A percentile compares a stretch with the other conserved stretches of the same genome.
Evolutionary conservation across 1,140 invertebrate species (phyloP).

Genomic region (Tetramorium simillimum): DNA sequence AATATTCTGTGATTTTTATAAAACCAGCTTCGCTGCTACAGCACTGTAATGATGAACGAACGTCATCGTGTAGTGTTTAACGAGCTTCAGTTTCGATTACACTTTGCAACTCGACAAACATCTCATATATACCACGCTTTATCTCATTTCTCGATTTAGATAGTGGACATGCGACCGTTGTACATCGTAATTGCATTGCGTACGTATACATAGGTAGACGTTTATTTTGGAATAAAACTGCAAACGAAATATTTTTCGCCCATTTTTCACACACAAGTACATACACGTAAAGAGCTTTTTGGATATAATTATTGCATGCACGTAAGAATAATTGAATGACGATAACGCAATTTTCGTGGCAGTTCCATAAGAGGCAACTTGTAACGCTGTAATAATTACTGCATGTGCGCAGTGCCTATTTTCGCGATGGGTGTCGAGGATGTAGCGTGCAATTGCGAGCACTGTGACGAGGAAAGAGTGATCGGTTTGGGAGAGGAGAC

Average conservation of each 20-base stretch:
- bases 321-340: conserved; percentile 6
- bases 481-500: conserved; percentile 71
- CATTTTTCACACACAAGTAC: neutral
- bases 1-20: neutral
- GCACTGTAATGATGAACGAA: conserved; percentile 46
- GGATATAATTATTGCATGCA: conserved; percentile 4
- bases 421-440: conserved; percentile 7
- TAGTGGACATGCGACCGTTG: conserved; percentile 37
- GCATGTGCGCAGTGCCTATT: conserved; percentile 25
- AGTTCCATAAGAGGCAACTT: neutral
- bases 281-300: neutral
- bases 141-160: conserved; percentile 28
- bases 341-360: neutral
- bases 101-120: conserved; percentile 40
- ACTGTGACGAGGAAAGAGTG: conserved; percentile 75
- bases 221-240: neutral
- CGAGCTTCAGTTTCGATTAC: conserved; percentile 59
- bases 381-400: neutral
- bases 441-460: conserved; percentile 76
- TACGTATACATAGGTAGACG: conserved; percentile 46
- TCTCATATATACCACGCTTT: conserved; percentile 3
- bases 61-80: neutral
- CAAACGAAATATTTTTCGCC: neutral
- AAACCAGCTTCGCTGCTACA: conserved; percentile 14
- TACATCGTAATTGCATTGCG: conserved; percentile 33